phyloP scores from a whole-genome alignment of 2,113 vertebrate species.

The Misgurnus mizolepis region DNA sequence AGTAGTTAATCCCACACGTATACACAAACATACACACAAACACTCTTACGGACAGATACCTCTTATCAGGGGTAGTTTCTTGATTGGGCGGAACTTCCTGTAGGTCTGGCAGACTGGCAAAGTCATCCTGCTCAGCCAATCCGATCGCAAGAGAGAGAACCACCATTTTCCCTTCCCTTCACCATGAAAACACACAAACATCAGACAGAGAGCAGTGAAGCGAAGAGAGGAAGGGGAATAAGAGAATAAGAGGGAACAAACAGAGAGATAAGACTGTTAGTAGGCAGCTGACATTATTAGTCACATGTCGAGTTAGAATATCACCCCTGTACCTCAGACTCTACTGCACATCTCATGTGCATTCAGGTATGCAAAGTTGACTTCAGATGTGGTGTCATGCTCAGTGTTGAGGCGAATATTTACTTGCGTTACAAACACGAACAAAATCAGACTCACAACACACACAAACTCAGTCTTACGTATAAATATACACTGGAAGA shows the following conservation, averaged over 20 bases:
- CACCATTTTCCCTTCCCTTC: constrained; percentile 98
- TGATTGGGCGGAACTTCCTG: constrained; percentile 92
- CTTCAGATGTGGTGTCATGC: neutral
- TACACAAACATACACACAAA: constrained; percentile 45
- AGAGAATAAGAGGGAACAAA: constrained; percentile 57
- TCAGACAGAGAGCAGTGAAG: constrained; percentile 59
- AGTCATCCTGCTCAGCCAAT: constrained; percentile 99
- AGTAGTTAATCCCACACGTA: constrained; percentile 45
- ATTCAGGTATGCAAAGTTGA: neutral
- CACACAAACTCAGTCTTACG: too few relatives aligned
- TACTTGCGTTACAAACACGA: too few relatives aligned
- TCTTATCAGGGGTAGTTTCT: constrained; percentile 96
- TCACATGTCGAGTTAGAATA: neutral
- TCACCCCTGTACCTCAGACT: constrained; percentile 5
- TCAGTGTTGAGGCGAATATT: neutral
- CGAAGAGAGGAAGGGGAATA: constrained; percentile 62
- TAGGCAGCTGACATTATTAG: constrained; percentile 16
- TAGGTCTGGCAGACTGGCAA: constrained; percentile 99
- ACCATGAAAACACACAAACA: constrained; percentile 62
- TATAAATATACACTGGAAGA: too few relatives aligned
- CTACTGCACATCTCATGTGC: neutral
- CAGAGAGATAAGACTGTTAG: constrained; percentile 19
- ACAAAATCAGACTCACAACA: too few relatives aligned
- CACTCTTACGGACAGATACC: constrained; percentile 78
- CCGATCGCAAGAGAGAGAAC: constrained; percentile 98